Evolutionary conservation across 1,140 invertebrate species (phyloP).

Genomic region (Oncopodura yosiiana): DNA sequence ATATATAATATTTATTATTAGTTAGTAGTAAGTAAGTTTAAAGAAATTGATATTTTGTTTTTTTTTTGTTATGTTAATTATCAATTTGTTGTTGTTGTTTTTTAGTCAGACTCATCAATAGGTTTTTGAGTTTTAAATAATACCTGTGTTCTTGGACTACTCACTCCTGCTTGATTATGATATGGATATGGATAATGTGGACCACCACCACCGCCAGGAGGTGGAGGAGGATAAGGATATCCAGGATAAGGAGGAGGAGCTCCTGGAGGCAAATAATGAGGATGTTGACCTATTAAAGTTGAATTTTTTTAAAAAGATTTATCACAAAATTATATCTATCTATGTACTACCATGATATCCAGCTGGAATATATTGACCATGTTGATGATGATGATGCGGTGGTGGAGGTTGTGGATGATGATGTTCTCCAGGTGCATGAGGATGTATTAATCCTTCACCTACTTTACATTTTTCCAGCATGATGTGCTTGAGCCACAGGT

Average conservation of each 20-base stretch:
- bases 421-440: neutral
- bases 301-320: no score
- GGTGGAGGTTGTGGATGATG: neutral
- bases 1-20: no score
- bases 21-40: no score
- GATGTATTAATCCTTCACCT: neutral
- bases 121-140: slow-evolving; percentile 5
- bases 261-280: neutral
- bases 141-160: neutral
- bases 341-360: no score
- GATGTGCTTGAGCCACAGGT: neutral
- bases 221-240: neutral
- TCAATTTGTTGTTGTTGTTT: neutral
- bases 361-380: neutral
- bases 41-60: no score
- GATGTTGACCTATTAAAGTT: neutral
- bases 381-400: neutral
- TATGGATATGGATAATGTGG: neutral
- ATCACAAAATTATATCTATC: no score
- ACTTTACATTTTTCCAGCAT: neutral
- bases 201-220: no score
- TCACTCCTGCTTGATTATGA: neutral
- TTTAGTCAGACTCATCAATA: slow-evolving; percentile 3
- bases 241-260: neutral
- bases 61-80: no score